Evolutionary conservation across 2,888 invertebrate species (phyloP).

Genomic region (Acanthosepion lycidas): DNA sequence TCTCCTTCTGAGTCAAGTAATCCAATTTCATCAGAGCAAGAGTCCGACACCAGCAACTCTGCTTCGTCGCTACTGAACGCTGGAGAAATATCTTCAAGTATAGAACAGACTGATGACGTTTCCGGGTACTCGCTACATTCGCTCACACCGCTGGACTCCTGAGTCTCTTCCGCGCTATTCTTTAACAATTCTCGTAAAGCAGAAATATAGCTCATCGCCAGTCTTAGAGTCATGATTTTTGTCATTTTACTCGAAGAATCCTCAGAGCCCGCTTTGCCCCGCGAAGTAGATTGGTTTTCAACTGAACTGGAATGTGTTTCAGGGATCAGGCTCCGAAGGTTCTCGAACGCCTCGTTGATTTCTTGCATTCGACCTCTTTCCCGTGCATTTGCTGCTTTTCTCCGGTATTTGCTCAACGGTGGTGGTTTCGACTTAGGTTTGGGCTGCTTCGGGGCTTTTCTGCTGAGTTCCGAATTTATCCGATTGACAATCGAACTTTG

Average conservation of each 20-base stretch:
- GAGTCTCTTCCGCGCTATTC: constrained; percentile 51
- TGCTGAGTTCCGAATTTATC: constrained; percentile 76
- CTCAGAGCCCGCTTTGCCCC: neutral
- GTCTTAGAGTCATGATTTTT: constrained; percentile 88
- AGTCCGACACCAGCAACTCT: neutral
- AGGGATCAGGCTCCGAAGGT: constrained; percentile 85
- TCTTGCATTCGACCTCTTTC: constrained; percentile 91
- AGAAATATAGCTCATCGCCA: constrained; percentile 91
- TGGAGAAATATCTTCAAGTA: neutral
- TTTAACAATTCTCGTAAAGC: constrained; percentile 77
- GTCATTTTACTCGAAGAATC: constrained; percentile 82
- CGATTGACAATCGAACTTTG: constrained; percentile 80
- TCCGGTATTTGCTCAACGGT: constrained; percentile 88
- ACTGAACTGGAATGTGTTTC: constrained; percentile 54
- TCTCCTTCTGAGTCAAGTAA: constrained; percentile 18
- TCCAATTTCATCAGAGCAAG: constrained; percentile 38
- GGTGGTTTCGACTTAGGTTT: constrained; percentile 78
- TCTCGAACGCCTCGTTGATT: constrained; percentile 91
- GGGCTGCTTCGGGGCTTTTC: constrained; percentile 69
- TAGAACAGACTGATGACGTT: constrained; percentile 48
- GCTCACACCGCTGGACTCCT: constrained; percentile 55
- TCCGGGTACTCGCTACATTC: constrained; percentile 58
- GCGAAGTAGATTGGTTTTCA: constrained; percentile 54
- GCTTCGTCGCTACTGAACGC: neutral
- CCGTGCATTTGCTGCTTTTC: constrained; percentile 91